A percentile compares a stretch with the other conserved stretches of the same genome.
Evolutionary conservation across 2,888 invertebrate species (phyloP).

Genomic region (Microchrysa polita): DNA sequence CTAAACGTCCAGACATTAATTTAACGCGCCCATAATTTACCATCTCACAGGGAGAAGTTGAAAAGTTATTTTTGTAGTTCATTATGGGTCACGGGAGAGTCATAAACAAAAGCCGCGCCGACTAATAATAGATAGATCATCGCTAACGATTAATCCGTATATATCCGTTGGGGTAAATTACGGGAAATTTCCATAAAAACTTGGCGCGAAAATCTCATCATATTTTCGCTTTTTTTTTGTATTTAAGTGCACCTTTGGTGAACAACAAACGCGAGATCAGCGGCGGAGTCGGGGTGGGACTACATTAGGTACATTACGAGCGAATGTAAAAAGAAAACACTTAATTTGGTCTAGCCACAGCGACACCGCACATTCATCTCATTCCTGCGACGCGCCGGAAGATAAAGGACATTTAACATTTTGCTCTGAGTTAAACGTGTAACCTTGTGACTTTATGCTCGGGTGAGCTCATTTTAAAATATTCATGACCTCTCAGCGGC

Average conservation of each 20-base stretch:
- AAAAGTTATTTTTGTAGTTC: conserved; percentile 23
- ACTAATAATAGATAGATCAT: conserved; percentile 32
- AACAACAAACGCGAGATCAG: too few relatives aligned
- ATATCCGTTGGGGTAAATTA: conserved; percentile 11
- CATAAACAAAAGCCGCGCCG: conserved; percentile 11
- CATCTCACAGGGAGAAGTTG: neutral
- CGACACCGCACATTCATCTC: too few relatives aligned
- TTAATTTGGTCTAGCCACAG: too few relatives aligned
- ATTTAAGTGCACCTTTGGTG: neutral
- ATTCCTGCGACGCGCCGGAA: too few relatives aligned
- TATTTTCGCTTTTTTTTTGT: conserved; percentile 16
- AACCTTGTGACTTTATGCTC: conserved; percentile 12
- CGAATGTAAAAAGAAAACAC: too few relatives aligned
- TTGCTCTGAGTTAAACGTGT: conserved; percentile 16
- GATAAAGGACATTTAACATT: neutral
- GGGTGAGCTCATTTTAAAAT: conserved; percentile 17
- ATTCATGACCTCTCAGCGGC: conserved; percentile 4
- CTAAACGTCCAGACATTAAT: conserved; percentile 19
- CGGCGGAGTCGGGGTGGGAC: neutral
- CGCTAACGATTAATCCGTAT: conserved; percentile 32
- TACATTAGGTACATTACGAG: too few relatives aligned
- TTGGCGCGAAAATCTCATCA: conserved; percentile 4
- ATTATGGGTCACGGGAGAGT: conserved; percentile 25
- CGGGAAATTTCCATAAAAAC: conserved; percentile 34
- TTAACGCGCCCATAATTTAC: conserved; percentile 32